Evolutionary conservation across 2,797 vertebrate genomes (phyloP).

Genomic region (Gymnothorax javanicus): DNA sequence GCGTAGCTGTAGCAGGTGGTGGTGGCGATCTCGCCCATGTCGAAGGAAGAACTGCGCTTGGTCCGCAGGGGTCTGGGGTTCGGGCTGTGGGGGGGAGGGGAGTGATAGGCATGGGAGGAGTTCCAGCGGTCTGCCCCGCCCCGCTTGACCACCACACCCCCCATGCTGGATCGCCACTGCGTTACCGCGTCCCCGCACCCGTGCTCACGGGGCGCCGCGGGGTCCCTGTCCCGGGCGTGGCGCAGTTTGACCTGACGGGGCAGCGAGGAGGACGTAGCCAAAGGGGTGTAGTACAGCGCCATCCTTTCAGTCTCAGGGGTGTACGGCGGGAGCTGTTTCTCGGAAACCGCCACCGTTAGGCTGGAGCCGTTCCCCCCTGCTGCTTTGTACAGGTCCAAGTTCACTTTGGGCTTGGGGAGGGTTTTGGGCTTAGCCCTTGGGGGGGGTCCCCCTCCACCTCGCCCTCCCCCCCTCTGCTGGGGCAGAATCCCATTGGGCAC

Average conservation of each 20-base stretch:
- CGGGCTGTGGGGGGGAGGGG: constrained; percentile 57
- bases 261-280: constrained; percentile 64
- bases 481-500: constrained; percentile 72
- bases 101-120: constrained; percentile 70
- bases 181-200: constrained; percentile 29
- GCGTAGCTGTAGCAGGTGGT: constrained; percentile 81
- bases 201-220: constrained; percentile 52
- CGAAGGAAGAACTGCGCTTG: constrained; percentile 74
- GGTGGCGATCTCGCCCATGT: constrained; percentile 69
- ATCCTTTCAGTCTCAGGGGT: constrained; percentile 66
- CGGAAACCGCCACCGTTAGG: constrained; percentile 33
- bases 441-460: constrained; percentile 31
- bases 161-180: constrained; percentile 61
- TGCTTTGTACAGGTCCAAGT: constrained; percentile 59
- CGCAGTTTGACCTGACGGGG: constrained; percentile 63
- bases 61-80: background rate
- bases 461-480: constrained; percentile 60
- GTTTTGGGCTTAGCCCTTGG: constrained; percentile 68
- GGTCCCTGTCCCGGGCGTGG: constrained; percentile 46
- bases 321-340: constrained; percentile 59
- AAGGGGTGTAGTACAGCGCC: constrained; percentile 70
- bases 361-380: constrained; percentile 60
- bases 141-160: constrained; percentile 29
- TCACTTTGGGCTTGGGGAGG: constrained; percentile 65
- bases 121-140: constrained; percentile 65